phyloP scores from a whole-genome alignment of 2,113 vertebrate genomes.

The Ceratotherium simum region DNA sequence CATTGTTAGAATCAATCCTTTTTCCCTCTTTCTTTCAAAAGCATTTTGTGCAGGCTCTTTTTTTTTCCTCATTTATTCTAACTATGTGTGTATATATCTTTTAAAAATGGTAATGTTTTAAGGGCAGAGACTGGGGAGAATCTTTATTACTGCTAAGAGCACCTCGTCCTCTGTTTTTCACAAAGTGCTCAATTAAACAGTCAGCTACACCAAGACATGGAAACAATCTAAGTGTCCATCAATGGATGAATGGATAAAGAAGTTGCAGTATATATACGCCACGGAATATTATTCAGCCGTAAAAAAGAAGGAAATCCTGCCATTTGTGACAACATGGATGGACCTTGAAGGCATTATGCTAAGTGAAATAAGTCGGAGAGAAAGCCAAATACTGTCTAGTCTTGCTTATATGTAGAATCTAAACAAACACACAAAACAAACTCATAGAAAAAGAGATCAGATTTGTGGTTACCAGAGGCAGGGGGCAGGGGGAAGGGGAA shows the following conservation, averaged over 20 bases:
- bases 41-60: not conserved
- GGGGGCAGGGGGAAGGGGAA: not conserved
- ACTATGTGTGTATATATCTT: not conserved
- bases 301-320: not conserved
- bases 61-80: not conserved
- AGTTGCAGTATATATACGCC: not conserved
- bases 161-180: not conserved
- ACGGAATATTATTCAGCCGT: not conserved
- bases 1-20: not conserved
- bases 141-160: not conserved
- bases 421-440: not conserved
- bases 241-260: not conserved
- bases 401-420: not conserved
- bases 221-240: not conserved
- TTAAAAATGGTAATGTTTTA: not conserved
- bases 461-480: not conserved
- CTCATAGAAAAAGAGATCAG: not conserved
- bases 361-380: not conserved
- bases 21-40: not conserved
- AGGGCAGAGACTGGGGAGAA: not conserved
- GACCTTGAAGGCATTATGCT: not conserved
- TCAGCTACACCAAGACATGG: not conserved
- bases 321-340: not conserved
- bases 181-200: conserved; percentile 15
- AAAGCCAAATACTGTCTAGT: not conserved